These are phyloP conservation scores for Etheostoma cragini DNA, from an alignment of 2,113 vertebrate species.

Conservation along the genomic window DNA sequence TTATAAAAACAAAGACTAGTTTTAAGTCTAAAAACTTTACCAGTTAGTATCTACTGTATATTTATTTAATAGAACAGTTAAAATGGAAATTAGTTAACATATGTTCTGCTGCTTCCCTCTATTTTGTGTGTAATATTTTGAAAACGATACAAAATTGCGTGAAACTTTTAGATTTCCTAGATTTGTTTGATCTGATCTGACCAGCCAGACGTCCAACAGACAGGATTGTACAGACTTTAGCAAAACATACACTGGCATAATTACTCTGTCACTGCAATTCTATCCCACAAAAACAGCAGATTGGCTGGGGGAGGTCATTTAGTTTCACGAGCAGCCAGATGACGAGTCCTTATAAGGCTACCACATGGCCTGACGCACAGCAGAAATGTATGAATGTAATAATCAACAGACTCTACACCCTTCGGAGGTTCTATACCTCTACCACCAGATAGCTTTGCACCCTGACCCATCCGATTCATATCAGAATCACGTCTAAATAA, in stretches of 20 bases:
- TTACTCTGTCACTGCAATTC: background rate
- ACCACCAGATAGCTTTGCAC: constrained; percentile 7
- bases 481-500: constrained; percentile 21
- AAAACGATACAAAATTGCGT: constrained; percentile 12
- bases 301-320: constrained; percentile 35
- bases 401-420: constrained; percentile 25
- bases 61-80: background rate
- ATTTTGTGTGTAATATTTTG: background rate
- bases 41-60: background rate
- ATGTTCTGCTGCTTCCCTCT: background rate
- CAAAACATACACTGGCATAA: constrained; percentile 26
- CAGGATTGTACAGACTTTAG: background rate
- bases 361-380: background rate
- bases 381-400: constrained; percentile 6
- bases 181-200: constrained; percentile 8
- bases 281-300: constrained; percentile 49
- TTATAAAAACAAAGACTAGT: background rate
- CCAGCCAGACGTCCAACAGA: constrained; percentile 4
- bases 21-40: background rate
- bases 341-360: constrained; percentile 5
- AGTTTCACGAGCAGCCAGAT: constrained; percentile 22
- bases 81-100: background rate
- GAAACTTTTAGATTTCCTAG: background rate
- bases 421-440: constrained; percentile 12
- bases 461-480: background rate